These are phyloP conservation scores for Oenanthe melanoleuca DNA, from an alignment of 2,113 vertebrate species.

Conservation along the genomic window DNA sequence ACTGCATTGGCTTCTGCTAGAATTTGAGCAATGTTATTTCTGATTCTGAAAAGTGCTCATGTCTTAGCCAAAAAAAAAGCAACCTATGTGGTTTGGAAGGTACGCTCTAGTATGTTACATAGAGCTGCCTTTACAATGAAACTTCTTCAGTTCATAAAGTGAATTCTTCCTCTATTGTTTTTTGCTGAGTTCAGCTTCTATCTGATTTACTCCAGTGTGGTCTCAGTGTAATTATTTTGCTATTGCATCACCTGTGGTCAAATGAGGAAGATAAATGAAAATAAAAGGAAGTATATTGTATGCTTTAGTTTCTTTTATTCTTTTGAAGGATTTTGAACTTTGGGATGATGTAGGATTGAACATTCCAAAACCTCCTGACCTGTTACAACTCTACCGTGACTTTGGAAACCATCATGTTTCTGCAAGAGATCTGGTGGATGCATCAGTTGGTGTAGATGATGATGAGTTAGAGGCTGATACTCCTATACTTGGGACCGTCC, in stretches of 20 bases:
- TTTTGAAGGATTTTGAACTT: conserved; percentile 94
- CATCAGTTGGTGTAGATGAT: conserved; percentile 86
- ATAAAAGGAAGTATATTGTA: neutral
- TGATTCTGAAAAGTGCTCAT: neutral
- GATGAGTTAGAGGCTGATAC: conserved; percentile 81
- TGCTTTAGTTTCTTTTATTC: neutral
- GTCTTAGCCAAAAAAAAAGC: neutral
- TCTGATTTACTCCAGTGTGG: neutral
- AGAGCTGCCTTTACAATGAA: neutral
- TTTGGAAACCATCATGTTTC: conserved; percentile 83
- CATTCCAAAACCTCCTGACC: conserved; percentile 95
- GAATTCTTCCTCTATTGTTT: neutral
- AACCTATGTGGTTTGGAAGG: neutral
- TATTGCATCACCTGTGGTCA: neutral
- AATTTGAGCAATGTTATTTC: neutral
- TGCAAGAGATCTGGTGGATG: conserved; percentile 81
- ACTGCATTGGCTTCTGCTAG: neutral
- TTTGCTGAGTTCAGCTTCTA: neutral
- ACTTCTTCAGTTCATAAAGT: neutral
- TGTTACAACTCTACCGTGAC: conserved; percentile 93
- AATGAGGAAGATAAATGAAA: neutral
- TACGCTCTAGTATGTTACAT: neutral
- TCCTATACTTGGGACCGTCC: conserved; percentile 54
- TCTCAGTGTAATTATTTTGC: neutral
- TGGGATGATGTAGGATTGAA: conserved; percentile 99